These are phyloP conservation scores for Anolis sagrei DNA, from an alignment of 2,113 vertebrate species.

Conservation along the genomic window DNA sequence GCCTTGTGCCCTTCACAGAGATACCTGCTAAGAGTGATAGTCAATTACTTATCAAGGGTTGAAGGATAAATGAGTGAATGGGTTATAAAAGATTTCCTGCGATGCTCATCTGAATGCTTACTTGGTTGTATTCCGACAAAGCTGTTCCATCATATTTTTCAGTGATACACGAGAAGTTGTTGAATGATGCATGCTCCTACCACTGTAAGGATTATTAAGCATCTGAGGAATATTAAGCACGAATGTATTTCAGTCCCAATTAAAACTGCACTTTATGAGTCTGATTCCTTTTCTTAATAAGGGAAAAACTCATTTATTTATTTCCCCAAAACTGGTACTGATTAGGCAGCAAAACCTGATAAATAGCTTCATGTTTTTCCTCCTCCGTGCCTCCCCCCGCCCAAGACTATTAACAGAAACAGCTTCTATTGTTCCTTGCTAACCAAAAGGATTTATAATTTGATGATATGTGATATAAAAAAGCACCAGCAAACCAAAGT, in stretches of 20 bases:
- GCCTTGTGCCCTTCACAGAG: constrained; percentile 51
- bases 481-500: constrained; percentile 26
- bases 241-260: constrained; percentile 21
- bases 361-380: constrained; percentile 12
- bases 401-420: constrained; percentile 12
- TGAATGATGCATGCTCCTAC: constrained; percentile 15
- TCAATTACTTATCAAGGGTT: constrained; percentile 16
- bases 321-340: not conserved
- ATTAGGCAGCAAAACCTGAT: constrained; percentile 30
- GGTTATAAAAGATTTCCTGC: not conserved
- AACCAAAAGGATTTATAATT: constrained; percentile 35
- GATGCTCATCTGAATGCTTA: constrained; percentile 40
- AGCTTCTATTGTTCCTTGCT: constrained; percentile 2
- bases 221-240: constrained; percentile 24
- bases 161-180: constrained; percentile 26
- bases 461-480: constrained; percentile 15
- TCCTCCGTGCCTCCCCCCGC: not conserved
- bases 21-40: constrained; percentile 27
- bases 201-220: constrained; percentile 17
- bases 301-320: constrained; percentile 19
- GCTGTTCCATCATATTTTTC: constrained; percentile 6
- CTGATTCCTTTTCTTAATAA: constrained; percentile 1
- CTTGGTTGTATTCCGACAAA: constrained; percentile 18
- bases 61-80: constrained; percentile 50
- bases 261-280: constrained; percentile 33